Conservation (phyloP, 2,113 vertebrate species). For the Gambusia holbrooki region DNA sequence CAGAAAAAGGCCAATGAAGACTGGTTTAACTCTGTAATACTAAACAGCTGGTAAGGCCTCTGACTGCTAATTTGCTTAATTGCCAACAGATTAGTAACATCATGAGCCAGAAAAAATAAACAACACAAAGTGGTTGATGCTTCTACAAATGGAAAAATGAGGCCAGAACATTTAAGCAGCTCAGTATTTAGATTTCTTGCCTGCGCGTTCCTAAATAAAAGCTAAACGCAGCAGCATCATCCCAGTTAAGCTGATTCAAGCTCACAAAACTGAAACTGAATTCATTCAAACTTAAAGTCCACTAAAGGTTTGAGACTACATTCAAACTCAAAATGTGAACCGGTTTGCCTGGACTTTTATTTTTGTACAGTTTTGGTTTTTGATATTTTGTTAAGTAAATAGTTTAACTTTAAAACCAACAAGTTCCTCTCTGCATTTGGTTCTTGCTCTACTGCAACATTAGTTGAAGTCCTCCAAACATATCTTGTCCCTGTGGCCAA, state of each 20-base stretch:
- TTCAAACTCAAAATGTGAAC: too few species aligned
- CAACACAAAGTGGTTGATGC: neutral
- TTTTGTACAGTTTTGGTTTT: too few species aligned
- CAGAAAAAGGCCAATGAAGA: neutral
- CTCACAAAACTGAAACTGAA: neutral
- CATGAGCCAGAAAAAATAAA: neutral
- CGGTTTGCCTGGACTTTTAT: too few species aligned
- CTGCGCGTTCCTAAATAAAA: neutral
- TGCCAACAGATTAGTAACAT: neutral
- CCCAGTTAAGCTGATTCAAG: neutral
- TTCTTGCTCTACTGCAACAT: too few species aligned
- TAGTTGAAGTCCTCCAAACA: too few species aligned
- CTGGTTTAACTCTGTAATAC: neutral
- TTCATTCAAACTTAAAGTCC: neutral
- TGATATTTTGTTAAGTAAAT: too few species aligned
- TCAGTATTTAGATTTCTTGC: neutral
- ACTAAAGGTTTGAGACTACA: neutral
- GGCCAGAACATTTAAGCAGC: neutral
- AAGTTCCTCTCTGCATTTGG: too few species aligned
- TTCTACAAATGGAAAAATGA: neutral
- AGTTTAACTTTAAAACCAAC: too few species aligned
- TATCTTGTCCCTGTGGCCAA: too few species aligned
- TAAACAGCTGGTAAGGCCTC: neutral
- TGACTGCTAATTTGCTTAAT: too few species aligned
- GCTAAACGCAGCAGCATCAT: neutral